Evolutionary conservation across 1,140 invertebrate species (phyloP).

Genomic region (Atta colombica): DNA sequence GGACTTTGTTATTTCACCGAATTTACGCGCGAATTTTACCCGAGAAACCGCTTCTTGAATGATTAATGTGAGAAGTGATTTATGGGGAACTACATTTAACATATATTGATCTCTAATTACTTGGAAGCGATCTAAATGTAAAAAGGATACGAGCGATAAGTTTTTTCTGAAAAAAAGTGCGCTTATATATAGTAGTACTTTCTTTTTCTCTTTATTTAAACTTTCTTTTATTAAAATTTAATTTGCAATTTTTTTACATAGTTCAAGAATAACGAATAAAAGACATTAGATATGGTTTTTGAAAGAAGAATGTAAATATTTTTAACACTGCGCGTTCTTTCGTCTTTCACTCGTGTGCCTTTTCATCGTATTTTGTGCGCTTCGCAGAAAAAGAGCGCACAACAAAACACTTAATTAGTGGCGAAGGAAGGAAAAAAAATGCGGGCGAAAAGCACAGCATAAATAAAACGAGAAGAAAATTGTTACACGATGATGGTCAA

Average conservation of each 20-base stretch:
- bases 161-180: not conserved
- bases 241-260: not conserved
- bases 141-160: conserved; percentile 15
- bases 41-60: not conserved
- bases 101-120: conserved; percentile 44
- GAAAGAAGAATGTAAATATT: not conserved
- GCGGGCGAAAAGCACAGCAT: conserved; percentile 37
- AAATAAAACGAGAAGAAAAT: conserved; percentile 40
- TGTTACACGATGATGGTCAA: conserved; percentile 44
- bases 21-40: not conserved
- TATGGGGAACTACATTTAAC: conserved; percentile 33
- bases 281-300: not conserved
- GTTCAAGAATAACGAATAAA: not conserved
- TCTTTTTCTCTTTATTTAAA: no score
- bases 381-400: conserved; percentile 10
- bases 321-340: not conserved
- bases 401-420: conserved; percentile 48
- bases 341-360: not conserved
- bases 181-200: not conserved
- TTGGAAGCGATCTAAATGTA: not conserved
- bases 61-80: conserved; percentile 47
- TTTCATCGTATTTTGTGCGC: not conserved
- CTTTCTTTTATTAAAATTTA: not conserved
- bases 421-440: conserved; percentile 1
- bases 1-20: conserved; percentile 24